Base-by-base conservation (phyloP, 1,140 invertebrate species). In the Zelostemma sp. region DNA sequence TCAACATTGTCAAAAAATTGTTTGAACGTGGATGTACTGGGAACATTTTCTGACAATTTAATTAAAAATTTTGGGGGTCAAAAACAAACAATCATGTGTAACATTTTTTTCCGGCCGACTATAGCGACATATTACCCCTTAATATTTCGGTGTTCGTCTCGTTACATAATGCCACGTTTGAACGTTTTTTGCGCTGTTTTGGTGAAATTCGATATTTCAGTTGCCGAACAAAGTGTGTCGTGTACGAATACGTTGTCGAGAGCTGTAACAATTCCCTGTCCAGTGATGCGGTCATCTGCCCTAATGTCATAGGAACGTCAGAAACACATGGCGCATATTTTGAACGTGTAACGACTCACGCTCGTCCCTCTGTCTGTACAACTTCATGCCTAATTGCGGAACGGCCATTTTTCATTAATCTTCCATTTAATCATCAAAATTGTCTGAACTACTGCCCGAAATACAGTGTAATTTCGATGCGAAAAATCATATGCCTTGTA, bases 261-360 rank as follows among this genome's bases (percentile, higher is more conserved):
- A 40, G 51, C 53, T 46, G 18, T 53, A 64, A 47, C 46, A 41
- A 57, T 51, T 50, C 16, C 40, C 53, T 58, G 61, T 47, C 31
- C 16, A 14, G 16, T 45, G 11, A 48, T 12, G 53, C 19, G 51
- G 25, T 48, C 48, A 46, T 43, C 35, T 43, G 50, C 14, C 35
- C 31, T 45, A 45, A 41, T 41, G 43, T 55, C 16, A 48, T 43
- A 59, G 19, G 12, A 40, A 50, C 40, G 56, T 59, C 56, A 49
- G 19, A 28, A 31, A 38, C 56, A 59, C 25, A 45, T 59, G 56
- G 45, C 19, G 40, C 19, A 16, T 28, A 43, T 43, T 43, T 16
- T 8, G 40, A 1, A 43, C 6, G 8, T 17, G 14, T 43, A 43
- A 43, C 40, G 12, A 43, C 11, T 38, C 35, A 38, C 9, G n/a